Evolutionary conservation across 2,113 vertebrate species (phyloP), one percentile per base, ranked within the genome.

Genomic region (Manacus vitellinus): DNA sequence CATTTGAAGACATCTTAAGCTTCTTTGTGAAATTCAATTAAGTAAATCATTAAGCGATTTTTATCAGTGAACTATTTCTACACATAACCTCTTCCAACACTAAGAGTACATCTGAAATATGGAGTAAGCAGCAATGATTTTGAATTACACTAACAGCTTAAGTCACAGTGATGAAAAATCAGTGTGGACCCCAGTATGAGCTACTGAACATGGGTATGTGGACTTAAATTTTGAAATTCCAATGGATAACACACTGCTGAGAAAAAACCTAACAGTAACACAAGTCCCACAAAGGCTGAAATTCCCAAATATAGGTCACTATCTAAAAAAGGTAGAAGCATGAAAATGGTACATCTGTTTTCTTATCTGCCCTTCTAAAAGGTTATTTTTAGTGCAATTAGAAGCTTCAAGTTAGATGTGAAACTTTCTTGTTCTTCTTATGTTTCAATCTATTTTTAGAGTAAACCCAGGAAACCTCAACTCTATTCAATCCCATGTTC

Each of bases 131-230:
- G 8, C 2, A 37, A 31, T 56, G 10, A 12, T 44, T 87, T 77
- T 25, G 54, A 66, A 54, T n/a, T 1, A n/a, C 33, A 19, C 6
- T 14, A 47, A 55, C 5, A 63, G 10, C 33, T 74, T 41, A 79
- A 21, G 12, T 31, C 20, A 27, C 2, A 10, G n/a, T 4, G 1
- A 66, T 39, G 20, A 74, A 47, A 70, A 61, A 56, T 23, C 0
- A 0, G 2, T 13, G 21, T 4, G 13, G 41, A 35, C 5, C 4
- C 11, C 43, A 49, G 1, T 6, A 13, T 43, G 10, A 63, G 18
- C 41, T 46, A 24, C 11, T 35, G 3, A 81, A 46, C 47, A 41
- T 1, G 2, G 3, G 4, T 25, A 8, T 3, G 17, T 4, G 17
- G 27, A 70, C 4, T 6, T n/a, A 52, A 46, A 70, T 41, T 62